Evolutionary conservation across 2,797 vertebrate genomes (phyloP).

Genomic region (Glossophaga mutica): DNA sequence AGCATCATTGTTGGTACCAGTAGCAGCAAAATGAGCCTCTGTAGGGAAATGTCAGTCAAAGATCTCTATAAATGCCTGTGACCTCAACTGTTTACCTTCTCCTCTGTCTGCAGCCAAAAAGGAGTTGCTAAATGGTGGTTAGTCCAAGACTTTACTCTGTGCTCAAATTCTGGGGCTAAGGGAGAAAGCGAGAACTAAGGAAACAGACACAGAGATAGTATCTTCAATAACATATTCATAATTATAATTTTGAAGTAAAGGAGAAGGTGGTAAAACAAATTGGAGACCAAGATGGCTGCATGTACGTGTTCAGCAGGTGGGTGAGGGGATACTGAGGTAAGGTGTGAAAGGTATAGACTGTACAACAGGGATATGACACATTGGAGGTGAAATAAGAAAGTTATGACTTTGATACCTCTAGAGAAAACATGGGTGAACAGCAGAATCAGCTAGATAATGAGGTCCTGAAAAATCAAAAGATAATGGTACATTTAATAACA

Average conservation of each 20-base stretch:
- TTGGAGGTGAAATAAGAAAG: background rate
- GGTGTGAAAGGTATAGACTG: background rate
- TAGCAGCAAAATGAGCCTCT: background rate
- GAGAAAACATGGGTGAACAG: background rate
- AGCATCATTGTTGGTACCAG: background rate
- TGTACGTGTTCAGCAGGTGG: background rate
- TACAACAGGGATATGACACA: background rate
- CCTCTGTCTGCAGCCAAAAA: background rate
- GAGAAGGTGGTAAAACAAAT: background rate
- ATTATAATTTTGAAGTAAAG: constrained; percentile 12
- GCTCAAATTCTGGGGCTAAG: background rate
- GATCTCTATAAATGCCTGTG: background rate
- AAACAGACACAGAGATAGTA: background rate
- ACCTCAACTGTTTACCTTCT: background rate
- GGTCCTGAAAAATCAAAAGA: background rate
- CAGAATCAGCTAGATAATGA: constrained; percentile 26
- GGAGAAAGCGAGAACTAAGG: background rate
- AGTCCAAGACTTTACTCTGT: background rate
- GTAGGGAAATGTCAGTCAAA: background rate
- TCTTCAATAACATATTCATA: background rate
- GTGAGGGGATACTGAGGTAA: background rate
- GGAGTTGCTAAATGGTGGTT: background rate
- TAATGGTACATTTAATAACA: background rate
- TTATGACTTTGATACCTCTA: background rate
- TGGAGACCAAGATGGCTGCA: background rate